Conservation (phyloP, 2,888 invertebrate genomes). For the Candidula unifasciata region DNA sequence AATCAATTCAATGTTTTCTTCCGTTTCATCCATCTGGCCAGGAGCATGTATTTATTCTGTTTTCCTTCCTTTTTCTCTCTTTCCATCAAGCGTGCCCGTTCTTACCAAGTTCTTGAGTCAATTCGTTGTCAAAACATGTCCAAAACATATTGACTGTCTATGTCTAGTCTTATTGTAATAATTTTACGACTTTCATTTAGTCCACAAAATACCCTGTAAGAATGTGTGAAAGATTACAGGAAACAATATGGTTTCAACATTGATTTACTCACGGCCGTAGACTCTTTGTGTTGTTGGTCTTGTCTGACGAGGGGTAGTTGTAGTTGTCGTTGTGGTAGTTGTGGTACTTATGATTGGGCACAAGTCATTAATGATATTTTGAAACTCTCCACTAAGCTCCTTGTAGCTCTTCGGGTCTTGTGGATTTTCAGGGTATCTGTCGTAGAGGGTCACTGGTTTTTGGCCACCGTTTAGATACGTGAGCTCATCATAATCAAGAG, state of each 20-base stretch:
- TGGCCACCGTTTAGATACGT: neutral
- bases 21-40: too few relatives aligned
- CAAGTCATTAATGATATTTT: neutral
- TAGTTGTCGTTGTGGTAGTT: neutral
- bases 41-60: too few relatives aligned
- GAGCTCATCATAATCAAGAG: constrained; percentile 23
- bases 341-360: neutral
- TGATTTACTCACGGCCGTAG: constrained; percentile 9
- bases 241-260: neutral
- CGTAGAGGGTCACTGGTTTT: neutral
- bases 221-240: neutral
- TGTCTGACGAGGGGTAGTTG: neutral
- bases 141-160: too few relatives aligned
- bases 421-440: neutral
- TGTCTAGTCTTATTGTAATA: neutral
- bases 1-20: too few relatives aligned
- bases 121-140: too few relatives aligned
- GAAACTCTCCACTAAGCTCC: neutral
- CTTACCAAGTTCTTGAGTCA: too few relatives aligned
- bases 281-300: constrained; percentile 11
- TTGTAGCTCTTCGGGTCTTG: constrained; percentile 24
- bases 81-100: too few relatives aligned
- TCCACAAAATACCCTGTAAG: too few relatives aligned
- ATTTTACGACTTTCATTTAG: too few relatives aligned
- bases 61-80: too few relatives aligned